Evolutionary conservation across 2,797 vertebrate genomes (phyloP), one percentile per base, ranked within the genome.

Genomic region (Novumbra hubbsi): DNA sequence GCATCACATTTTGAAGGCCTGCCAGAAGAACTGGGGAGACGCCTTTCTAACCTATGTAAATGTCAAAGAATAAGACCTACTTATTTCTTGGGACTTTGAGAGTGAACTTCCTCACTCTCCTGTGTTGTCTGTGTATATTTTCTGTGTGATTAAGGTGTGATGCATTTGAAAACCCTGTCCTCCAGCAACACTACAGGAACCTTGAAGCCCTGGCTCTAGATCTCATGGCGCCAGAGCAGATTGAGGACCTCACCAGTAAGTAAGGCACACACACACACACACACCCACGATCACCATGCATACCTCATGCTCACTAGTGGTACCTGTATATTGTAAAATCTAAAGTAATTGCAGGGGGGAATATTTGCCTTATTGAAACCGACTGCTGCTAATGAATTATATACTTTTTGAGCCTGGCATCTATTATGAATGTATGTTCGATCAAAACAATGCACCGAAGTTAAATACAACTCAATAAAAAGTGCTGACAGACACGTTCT

Each of bases 161-260:
- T 68, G 90, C 94, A 28, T 99, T 99, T 90, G 97, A 99, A 92
- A 99, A 99, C 86, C 97, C 98, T 0, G 94, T 94, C 73, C 88
- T 99, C 71, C 98, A 99, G 88, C 94, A 97, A 83, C 94, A 99
- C 77, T 99, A 92, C 90, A 93, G 95, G 84, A 99, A 98, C 92
- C 88, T 99, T 87, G 98, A 99, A 87, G 98, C 96, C 50, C 88
- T 99, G 85, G 98, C 98, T 0, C 88, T 99, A 87, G 94, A 97
- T 77, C 85, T 95, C 93, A 1, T 86, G 82, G 94, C 95, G 77
- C 96, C 96, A 12, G 98, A 99, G 73, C 86, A 93, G 65, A 92
- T 86, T 14, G 95, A 96, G 1, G 98, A 99, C 84, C 91, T 97
- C 76, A 99, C 97, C 81, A 73, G 98, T 99, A 92, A 73, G 98